Conservation (phyloP, 2,113 vertebrate species). For the Pteropus alecto region DNA sequence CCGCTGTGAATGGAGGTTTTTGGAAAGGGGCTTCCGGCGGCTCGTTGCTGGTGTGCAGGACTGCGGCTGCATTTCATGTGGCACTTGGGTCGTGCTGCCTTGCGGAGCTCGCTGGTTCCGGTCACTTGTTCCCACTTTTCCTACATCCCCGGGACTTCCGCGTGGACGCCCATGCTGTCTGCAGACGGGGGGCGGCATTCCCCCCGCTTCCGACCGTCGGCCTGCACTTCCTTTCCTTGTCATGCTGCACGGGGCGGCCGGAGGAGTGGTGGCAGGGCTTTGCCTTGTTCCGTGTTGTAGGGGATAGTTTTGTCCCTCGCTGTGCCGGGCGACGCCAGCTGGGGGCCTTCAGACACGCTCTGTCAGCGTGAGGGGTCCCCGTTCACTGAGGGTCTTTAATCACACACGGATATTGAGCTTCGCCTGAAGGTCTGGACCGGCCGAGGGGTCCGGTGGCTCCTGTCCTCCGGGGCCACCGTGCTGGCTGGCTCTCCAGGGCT, state of each 20-base stretch:
- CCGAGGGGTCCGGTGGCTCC: neutral
- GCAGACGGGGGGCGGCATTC: too few species aligned
- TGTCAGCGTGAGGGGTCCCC: neutral
- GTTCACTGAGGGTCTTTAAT: neutral
- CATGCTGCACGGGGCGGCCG: neutral
- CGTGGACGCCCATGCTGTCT: rapidly evolving
- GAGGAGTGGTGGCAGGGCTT: rapidly evolving
- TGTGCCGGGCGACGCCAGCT: rapidly evolving
- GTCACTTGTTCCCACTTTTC: neutral
- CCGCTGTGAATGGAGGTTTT: neutral
- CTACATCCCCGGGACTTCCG: rapidly evolving
- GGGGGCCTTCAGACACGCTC: neutral
- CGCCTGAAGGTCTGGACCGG: neutral
- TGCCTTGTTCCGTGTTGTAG: too few species aligned
- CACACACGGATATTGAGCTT: neutral
- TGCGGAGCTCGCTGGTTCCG: neutral
- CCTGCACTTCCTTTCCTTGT: too few species aligned
- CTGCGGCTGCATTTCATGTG: rapidly evolving
- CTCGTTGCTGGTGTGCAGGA: rapidly evolving
- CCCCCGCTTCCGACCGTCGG: too few species aligned
- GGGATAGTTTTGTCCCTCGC: neutral
- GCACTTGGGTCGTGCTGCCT: rapidly evolving
- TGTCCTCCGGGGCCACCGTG: too few species aligned
- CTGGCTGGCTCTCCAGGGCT: neutral
- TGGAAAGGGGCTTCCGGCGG: rapidly evolving